Evolutionary conservation across 2,797 vertebrate genomes (phyloP).

Genomic region (Enteromius afrohamiltoni): DNA sequence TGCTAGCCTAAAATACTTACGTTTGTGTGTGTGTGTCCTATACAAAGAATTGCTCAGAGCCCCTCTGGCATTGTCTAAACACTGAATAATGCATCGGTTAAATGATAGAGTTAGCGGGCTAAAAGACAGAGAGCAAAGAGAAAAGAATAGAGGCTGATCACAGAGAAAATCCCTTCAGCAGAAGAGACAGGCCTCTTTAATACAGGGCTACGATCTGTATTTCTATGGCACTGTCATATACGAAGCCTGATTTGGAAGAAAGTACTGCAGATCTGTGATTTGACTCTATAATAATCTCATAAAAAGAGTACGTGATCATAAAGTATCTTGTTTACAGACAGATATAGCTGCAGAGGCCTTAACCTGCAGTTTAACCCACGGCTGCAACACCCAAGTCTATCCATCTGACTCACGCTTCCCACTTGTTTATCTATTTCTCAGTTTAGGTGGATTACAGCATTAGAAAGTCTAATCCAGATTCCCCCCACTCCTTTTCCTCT

Average conservation of each 20-base stretch:
- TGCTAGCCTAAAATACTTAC: conserved; percentile 20
- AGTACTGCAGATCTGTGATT: conserved; percentile 17
- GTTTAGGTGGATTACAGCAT: conserved; percentile 74
- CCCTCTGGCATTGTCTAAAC: conserved; percentile 74
- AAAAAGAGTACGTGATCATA: conserved; percentile 24
- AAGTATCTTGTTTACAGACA: conserved; percentile 22
- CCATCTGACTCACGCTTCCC: conserved; percentile 11
- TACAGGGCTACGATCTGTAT: neutral
- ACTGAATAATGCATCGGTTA: conserved; percentile 76
- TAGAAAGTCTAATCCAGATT: conserved; percentile 37
- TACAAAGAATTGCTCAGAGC: conserved; percentile 15
- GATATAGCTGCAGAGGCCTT: conserved; percentile 18
- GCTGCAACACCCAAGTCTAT: conserved; percentile 10
- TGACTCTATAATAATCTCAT: conserved; percentile 4
- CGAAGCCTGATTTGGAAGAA: conserved; percentile 26
- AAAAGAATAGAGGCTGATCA: conserved; percentile 34
- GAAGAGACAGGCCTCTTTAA: conserved; percentile 21
- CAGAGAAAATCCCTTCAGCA: conserved; percentile 54
- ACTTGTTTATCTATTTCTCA: conserved; percentile 69
- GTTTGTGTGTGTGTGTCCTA: conserved; percentile 41
- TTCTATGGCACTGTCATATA: neutral
- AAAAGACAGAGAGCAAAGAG: conserved; percentile 52
- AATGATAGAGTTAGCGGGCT: conserved; percentile 70
- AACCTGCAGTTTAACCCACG: conserved; percentile 32
- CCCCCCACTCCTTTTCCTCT: neutral